Conservation (phyloP, 2,888 invertebrate genomes). For the Caradrina kadenii region DNA sequence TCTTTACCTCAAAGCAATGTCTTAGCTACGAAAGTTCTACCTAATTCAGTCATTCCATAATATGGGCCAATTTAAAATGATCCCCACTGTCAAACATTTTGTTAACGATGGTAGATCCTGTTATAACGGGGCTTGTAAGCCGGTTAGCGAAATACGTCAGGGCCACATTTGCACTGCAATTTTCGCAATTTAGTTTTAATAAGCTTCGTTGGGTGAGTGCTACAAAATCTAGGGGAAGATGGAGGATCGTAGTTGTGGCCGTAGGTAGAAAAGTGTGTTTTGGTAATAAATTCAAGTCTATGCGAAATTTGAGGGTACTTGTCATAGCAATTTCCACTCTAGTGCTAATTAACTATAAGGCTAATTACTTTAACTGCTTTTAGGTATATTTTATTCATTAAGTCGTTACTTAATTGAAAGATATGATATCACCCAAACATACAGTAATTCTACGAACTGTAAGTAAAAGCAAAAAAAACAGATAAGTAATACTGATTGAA, state of each 20-base stretch:
- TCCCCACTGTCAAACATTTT: slow-evolving; percentile 49
- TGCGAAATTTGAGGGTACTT: background rate
- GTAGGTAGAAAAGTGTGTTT: slow-evolving; percentile 54
- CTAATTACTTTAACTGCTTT: background rate
- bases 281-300: background rate
- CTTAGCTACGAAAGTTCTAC: slow-evolving; percentile 65
- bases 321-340: no score
- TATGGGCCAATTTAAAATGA: slow-evolving; percentile 65
- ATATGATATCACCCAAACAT: no score
- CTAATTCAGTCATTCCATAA: slow-evolving; percentile 62
- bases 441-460: no score
- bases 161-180: slow-evolving; percentile 89
- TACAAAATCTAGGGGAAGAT: slow-evolving; percentile 78
- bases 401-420: no score
- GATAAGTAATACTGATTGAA: no score
- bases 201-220: slow-evolving; percentile 84
- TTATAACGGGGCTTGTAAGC: slow-evolving; percentile 74
- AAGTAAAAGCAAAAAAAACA: no score
- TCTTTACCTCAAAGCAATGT: slow-evolving; percentile 43
- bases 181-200: slow-evolving; percentile 90
- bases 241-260: slow-evolving; percentile 59
- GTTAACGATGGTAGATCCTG: slow-evolving; percentile 64
- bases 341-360: no score
- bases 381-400: no score
- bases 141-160: slow-evolving; percentile 83